Evolutionary conservation across 2,888 invertebrate genomes (phyloP).

Genomic region (Scaptomyza tumidula): DNA sequence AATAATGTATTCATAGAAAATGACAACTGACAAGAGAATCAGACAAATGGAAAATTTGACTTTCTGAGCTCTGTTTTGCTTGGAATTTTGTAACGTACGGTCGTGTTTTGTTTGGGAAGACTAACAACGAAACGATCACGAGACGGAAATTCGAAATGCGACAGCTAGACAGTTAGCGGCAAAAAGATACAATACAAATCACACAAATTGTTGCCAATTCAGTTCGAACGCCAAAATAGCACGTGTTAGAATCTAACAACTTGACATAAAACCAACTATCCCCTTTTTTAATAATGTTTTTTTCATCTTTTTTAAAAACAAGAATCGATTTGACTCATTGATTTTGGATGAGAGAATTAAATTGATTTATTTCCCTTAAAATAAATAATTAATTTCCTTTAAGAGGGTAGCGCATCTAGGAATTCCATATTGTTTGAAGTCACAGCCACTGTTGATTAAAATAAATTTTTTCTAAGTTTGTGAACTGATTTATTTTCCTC

Average conservation of each 20-base stretch:
- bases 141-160: constrained; percentile 37
- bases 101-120: constrained; percentile 16
- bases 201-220: constrained; percentile 60
- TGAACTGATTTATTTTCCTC: no score
- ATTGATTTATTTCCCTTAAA: not conserved
- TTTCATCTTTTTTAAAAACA: not conserved
- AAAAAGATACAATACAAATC: constrained; percentile 56
- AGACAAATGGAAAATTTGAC: constrained; percentile 76
- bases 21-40: constrained; percentile 77
- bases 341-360: not conserved
- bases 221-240: constrained; percentile 35
- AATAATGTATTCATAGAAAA: constrained; percentile 77
- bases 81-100: constrained; percentile 20
- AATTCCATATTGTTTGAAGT: not conserved
- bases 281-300: not conserved
- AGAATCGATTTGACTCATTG: not conserved
- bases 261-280: not conserved
- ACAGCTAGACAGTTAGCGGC: constrained; percentile 37
- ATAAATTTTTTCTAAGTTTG: not conserved
- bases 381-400: no score
- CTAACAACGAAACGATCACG: constrained; percentile 37
- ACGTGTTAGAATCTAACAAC: constrained; percentile 28
- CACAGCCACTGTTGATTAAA: not conserved
- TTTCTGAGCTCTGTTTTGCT: constrained; percentile 42
- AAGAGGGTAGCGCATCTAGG: no score